Conservation (phyloP, 1,140 invertebrate species). For the Anthonomus grandis region DNA sequence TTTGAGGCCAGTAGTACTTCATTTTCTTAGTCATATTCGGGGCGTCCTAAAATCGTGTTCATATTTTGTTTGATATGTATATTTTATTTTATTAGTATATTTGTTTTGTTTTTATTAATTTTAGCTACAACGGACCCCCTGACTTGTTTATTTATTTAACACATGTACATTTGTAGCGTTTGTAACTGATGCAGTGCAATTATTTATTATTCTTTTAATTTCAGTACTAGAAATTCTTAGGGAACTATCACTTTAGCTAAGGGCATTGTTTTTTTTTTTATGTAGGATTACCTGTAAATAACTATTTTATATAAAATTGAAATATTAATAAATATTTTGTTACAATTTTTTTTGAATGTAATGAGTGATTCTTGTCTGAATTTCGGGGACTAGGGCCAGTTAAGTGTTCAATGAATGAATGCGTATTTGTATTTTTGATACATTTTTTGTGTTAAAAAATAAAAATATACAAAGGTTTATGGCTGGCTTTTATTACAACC, state of each 20-base stretch:
- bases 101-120: not conserved
- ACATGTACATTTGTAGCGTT: not conserved
- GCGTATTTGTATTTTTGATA: constrained; percentile 2
- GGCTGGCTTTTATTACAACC: not conserved
- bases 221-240: no score
- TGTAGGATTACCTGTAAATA: not conserved
- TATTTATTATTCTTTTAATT: not conserved
- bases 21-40: constrained; percentile 13
- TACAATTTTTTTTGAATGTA: constrained; percentile 5
- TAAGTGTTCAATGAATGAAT: not conserved
- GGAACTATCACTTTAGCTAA: not conserved
- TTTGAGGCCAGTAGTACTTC: constrained; percentile 15
- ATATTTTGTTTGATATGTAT: constrained; percentile 7
- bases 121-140: not conserved
- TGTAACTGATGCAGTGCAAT: constrained; percentile 13
- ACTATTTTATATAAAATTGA: constrained; percentile 2
- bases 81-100: not conserved
- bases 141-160: constrained; percentile 1
- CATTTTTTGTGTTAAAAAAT: no score
- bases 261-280: constrained; percentile 12
- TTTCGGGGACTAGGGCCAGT: constrained; percentile 18
- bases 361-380: constrained; percentile 5
- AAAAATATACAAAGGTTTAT: no score
- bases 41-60: constrained; percentile 6
- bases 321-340: constrained; percentile 1